Base-by-base conservation (phyloP, 2,113 vertebrate species). In the Hiodon tergisus region DNA sequence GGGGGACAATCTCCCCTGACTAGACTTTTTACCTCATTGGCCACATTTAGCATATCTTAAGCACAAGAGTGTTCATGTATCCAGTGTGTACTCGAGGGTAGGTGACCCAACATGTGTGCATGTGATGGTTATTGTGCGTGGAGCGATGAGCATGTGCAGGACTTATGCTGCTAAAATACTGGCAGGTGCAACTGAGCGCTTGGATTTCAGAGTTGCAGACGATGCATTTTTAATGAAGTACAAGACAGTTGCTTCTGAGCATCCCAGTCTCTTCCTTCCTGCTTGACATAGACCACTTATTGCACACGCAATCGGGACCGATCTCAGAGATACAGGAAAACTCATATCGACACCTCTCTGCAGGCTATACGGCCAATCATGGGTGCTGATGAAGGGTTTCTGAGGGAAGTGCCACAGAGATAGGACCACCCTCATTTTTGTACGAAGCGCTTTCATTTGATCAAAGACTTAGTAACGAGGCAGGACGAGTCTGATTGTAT, bases 221-320 rank as follows among this genome's bases (percentile, higher is more conserved):
- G 53, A 74, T 74, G 52, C 51, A 74, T 74, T 74, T 74, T 74
- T 74, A 54, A 74, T 74, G 6, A 74, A 70, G 53, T 11, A 3
- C 61, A 63, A 63, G 14, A 16, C 16, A 17, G 61, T 7, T 63
- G 14, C 17, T 13, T 17, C 60, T 14, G n/a, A 13, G 60, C 60
- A 5, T 62, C 14, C 16, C 3, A 16, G 11, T 3, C 16, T 31
- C 31, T 31, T 31, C 2, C 31, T 31, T 31, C 31, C 31, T 31
- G 31, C 14, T 0, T 59, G 14, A 59, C 9, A 8, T 1, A 8
- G 3, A 59, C 7, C 58, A 59, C 4, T 59, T 59, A 11, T 14
- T 59, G 58, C 4, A 59, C 9, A 14, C 14, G 58, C 14, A 9
- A 3, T 3, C 14, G 3, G 7, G 4, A 57, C 11, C 9, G 9